Evolutionary conservation across 2,888 invertebrate species (phyloP), one percentile per base, ranked within the genome.

Genomic region (Xanthia togata): DNA sequence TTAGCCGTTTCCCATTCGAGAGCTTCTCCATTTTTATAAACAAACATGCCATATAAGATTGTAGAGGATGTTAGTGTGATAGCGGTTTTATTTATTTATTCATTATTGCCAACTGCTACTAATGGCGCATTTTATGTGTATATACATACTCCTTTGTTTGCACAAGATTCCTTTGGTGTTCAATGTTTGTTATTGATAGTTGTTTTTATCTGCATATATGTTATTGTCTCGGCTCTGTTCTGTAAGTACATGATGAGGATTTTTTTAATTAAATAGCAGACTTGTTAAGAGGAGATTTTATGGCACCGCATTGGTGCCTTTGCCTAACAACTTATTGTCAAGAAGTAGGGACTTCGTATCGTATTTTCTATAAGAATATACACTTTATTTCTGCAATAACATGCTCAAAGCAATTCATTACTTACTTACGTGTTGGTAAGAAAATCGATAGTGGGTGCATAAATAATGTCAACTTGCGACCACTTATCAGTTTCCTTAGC

Each of bases 381-480:
- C 59, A 71, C 8, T 59, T 26, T 47, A 67, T 79, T 67, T 63
- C 23, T 79, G 14, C 65, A 17, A 63, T 59, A 47, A n/a, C 20
- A 26, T 26, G 31, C 23, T 55, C 12, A 17, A 57, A 53, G 68
- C 14, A 62, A 57, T 53, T 57, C 38, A n/a, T n/a, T n/a, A n/a
- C 26, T 57, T 53, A 60, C 41, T 62, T 59, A 60, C 76, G 60
- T 70, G 69, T 67, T 57, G 38, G 55, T 62, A 70, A 73, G 78
- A 70, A 78, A 81, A 81, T 81, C 82, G 59, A 81, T 78, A 70
- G 53, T 68, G 53, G 62, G 31, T 70, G 73, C 73, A 81, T 81
- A 82, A 78, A 73, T 81, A 78, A 81, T 78, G 47, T 67, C 62
- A 59, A 75, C 53, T 75, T 35, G 70, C n/a, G 50, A 2, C 76